These are phyloP conservation scores for Crypturellus undulatus DNA, from an alignment of 2,113 vertebrate genomes.

Conservation along the genomic window DNA sequence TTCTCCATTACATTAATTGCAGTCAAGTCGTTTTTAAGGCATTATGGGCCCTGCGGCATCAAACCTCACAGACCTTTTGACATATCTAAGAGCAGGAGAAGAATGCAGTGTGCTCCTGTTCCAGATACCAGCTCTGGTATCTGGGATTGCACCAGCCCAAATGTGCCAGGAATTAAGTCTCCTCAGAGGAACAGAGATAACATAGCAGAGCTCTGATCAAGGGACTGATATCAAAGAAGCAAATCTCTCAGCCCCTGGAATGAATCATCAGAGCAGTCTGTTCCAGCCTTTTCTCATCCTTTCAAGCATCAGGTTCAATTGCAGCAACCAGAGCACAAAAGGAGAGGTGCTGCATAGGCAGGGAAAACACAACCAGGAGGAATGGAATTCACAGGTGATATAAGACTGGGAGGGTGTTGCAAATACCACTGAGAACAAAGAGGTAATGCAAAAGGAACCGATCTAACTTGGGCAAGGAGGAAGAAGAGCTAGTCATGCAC, in stretches of 20 bases:
- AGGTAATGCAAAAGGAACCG: conserved; percentile 46
- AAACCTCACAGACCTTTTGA: neutral
- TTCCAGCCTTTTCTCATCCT: conserved; percentile 54
- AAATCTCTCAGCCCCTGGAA: conserved; percentile 63
- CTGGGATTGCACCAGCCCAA: conserved; percentile 50
- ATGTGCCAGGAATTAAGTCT: conserved; percentile 72
- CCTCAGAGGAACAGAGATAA: conserved; percentile 62
- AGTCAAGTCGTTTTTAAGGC: neutral
- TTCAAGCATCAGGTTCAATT: conserved; percentile 67
- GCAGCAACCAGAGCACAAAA: conserved; percentile 50
- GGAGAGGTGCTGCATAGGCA: conserved; percentile 50
- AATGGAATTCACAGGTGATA: conserved; percentile 74
- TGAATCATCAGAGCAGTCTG: conserved; percentile 64
- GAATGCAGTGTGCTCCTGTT: conserved; percentile 47
- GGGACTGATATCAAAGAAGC: conserved; percentile 57
- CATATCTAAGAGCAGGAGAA: conserved; percentile 6
- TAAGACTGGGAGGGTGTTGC: conserved; percentile 40
- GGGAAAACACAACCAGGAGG: conserved; percentile 52
- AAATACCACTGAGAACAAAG: conserved; percentile 72
- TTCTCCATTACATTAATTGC: neutral
- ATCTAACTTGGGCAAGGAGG: conserved; percentile 16
- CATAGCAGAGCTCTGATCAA: conserved; percentile 66
- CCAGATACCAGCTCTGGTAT: conserved; percentile 14
- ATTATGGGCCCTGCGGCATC: neutral
- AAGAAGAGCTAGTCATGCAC: neutral